Percentiles rank a stretch among this genome's conserved stretches.
Evolutionary conservation across 2,888 invertebrate genomes (phyloP).

Genomic region (Macrosiphum euphorbiae): DNA sequence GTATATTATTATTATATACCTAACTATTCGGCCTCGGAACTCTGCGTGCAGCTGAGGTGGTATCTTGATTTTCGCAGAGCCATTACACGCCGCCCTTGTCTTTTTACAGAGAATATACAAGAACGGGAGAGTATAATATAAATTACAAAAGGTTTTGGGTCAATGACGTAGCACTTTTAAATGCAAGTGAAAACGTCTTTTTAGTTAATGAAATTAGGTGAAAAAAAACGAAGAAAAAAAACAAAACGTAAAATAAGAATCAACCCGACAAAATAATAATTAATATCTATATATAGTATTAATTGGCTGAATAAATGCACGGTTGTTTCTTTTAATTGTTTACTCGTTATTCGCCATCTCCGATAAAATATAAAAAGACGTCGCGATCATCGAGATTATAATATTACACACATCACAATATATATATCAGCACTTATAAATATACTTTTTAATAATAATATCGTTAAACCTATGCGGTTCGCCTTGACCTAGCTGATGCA

Average conservation of each 20-base stretch:
- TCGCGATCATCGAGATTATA: constrained; percentile 45
- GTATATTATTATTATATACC: neutral
- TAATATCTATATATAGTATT: neutral
- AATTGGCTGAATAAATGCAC: constrained; percentile 23
- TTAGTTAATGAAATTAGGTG: neutral
- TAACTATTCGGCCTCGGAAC: constrained; percentile 37
- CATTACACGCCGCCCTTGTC: constrained; percentile 44
- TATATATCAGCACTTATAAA: neutral
- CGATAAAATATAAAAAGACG: neutral
- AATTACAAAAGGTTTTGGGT: constrained; percentile 58
- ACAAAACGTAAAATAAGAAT: neutral
- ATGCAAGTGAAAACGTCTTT: neutral
- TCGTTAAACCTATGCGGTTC: constrained; percentile 50
- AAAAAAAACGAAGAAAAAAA: constrained; percentile 18
- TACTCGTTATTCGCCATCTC: neutral
- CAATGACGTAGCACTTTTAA: constrained; percentile 52
- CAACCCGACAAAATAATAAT: constrained; percentile 8
- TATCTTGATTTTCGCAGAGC: constrained; percentile 55
- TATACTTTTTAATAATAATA: constrained; percentile 35
- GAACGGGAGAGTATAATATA: constrained; percentile 19
- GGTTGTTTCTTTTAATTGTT: constrained; percentile 53
- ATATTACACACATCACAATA: neutral
- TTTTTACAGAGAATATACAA: constrained; percentile 29
- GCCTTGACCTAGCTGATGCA: constrained; percentile 63
- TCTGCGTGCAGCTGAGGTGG: neutral